Base-by-base conservation (phyloP, 2,888 invertebrate species). In the Strigamia maritima region DNA sequence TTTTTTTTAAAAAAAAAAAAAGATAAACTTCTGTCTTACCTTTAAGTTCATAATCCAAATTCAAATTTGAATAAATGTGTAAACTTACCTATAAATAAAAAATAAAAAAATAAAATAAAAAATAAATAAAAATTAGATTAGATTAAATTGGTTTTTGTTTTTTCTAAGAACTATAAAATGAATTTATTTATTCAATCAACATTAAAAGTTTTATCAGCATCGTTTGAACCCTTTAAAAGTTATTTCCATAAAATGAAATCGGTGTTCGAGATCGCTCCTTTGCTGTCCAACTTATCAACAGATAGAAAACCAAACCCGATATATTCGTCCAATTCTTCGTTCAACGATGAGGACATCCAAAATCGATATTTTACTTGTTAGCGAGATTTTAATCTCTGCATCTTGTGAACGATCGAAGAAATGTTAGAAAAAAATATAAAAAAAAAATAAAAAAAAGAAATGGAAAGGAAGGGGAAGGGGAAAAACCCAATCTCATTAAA, bases 211-310 rank as follows among this genome's bases (percentile, higher is more conserved):
- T 35, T 40, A 75, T 35, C 75, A 75, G 22, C 35, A 75, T 35
- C 28, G 31, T 75, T 75, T 22, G 38, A 75, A 40, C 4, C 28
- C 26, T 75, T 8, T 19, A n/a, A 75, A 38, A 35, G 16, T 19
- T 14, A 75, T 75, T 75, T 75, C 75, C 75, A 75, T 75, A 75
- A 75, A 75, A 75, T 75, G 75, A 75, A 75, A 75, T 75, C 75
- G 26, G 31, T 2, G 35, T 40, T 38, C 10, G 14, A 35, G 75
- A 75, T 70, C 70, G 70, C 31, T 38, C 40, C 40, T 75, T 40
- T 40, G 22, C 75, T 35, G 38, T 75, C 75, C 75, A 38, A 75
- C 40, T 74, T 75, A 75, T 75, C 75, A 38, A n/a, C 19, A 75
- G 70, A 28, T n/a, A 26, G 26, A 19, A 65, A 28, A 7, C 38